phyloP scores from a whole-genome alignment of 2,113 vertebrate genomes.

The Procavia capensis region DNA sequence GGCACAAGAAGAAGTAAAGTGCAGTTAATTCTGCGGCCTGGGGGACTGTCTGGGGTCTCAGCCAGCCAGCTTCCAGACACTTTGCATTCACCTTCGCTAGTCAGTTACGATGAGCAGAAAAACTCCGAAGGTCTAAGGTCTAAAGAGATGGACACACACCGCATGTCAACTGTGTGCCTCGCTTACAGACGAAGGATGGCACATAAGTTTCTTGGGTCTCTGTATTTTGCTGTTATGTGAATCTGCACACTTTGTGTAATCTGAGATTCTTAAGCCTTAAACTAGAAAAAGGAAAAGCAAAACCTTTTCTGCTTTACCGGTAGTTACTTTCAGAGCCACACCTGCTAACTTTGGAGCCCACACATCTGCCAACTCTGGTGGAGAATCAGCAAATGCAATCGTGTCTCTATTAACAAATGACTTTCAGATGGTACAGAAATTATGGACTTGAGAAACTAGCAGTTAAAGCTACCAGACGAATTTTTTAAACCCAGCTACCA shows the following conservation, averaged over 20 bases:
- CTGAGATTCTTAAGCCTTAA: not conserved
- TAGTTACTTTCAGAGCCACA: not conserved
- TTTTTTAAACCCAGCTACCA: not conserved
- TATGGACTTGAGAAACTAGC: not conserved
- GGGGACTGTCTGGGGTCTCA: not conserved
- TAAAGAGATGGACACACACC: not conserved
- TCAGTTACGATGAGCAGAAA: not conserved
- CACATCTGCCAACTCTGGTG: not conserved
- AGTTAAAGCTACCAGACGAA: not conserved
- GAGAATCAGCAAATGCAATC: not conserved
- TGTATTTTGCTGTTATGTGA: not conserved
- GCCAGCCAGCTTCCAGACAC: not conserved
- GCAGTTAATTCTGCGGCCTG: not conserved
- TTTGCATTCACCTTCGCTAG: not conserved
- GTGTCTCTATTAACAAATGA: not conserved
- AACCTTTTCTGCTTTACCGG: not conserved
- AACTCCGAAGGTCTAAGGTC: not conserved
- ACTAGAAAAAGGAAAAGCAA: not conserved
- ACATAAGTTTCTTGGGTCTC: not conserved
- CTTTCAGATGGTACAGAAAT: not conserved
- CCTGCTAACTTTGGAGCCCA: not conserved
- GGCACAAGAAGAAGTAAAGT: conserved; percentile 14
- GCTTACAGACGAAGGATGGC: rapidly evolving
- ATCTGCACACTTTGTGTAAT: not conserved
- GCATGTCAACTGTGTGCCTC: not conserved